These are phyloP conservation scores for Urophycis tenuis DNA, from an alignment of 2,797 vertebrate genomes.

Conservation along the genomic window DNA sequence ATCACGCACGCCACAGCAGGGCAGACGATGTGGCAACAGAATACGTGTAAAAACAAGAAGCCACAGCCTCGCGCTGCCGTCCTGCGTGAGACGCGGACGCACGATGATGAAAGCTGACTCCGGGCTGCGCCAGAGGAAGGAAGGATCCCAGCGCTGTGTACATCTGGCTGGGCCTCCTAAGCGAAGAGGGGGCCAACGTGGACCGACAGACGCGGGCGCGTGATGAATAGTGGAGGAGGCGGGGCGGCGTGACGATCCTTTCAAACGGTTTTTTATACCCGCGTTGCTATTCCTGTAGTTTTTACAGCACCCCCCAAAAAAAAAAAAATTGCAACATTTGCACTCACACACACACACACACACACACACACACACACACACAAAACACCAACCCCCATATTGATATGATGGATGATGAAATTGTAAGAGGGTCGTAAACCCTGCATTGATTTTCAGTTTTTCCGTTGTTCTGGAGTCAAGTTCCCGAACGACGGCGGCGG, in stretches of 20 bases:
- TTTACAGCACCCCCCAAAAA: background rate
- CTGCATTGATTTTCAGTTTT: background rate
- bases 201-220: background rate
- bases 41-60: background rate
- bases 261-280: background rate
- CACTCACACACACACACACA: no score
- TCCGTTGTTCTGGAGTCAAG: background rate
- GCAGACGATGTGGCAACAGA: background rate
- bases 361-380: no score
- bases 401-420: slow-evolving; percentile 4
- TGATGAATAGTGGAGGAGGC: background rate
- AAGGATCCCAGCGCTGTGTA: background rate
- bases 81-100: background rate
- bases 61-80: no score
- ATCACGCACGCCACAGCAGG: background rate
- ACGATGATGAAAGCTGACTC: background rate
- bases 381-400: background rate
- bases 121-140: background rate
- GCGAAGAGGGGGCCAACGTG: background rate
- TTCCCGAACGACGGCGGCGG: background rate
- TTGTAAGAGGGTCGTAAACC: background rate
- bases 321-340: background rate
- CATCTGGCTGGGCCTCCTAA: background rate
- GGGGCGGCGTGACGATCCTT: background rate
- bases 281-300: background rate